Evolutionary conservation across 2,797 vertebrate species (phyloP).

Genomic region (Notamacropus eugenii): DNA sequence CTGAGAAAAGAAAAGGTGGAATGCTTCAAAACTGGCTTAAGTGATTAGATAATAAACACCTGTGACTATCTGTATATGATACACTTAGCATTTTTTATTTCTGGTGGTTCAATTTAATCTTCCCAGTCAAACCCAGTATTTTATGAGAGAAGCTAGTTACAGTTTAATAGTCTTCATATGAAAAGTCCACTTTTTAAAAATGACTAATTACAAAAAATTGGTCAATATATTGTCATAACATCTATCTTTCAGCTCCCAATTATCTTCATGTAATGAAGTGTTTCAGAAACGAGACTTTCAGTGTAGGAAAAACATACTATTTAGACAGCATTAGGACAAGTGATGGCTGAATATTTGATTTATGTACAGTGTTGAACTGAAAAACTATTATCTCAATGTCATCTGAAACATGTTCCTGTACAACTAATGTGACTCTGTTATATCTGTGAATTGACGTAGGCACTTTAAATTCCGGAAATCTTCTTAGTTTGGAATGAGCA

Average conservation of each 20-base stretch:
- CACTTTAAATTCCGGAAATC: slow-evolving; percentile 43
- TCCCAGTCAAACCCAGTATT: slow-evolving; percentile 36
- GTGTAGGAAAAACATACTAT: not conserved
- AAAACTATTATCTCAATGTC: not conserved
- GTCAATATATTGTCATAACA: slow-evolving; percentile 38
- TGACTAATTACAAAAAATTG: slow-evolving; percentile 6
- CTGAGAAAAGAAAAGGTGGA: not conserved
- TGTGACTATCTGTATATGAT: not conserved
- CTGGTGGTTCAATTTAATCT: slow-evolving; percentile 7
- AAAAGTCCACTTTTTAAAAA: slow-evolving; percentile 49
- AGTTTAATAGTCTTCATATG: not conserved
- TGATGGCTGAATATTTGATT: not conserved
- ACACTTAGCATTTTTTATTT: not conserved
- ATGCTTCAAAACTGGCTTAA: not conserved
- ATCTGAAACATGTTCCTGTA: slow-evolving; percentile 27
- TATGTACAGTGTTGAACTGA: not conserved
- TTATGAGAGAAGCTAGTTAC: not conserved
- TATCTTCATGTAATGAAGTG: slow-evolving; percentile 6
- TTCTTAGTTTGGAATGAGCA: slow-evolving; percentile 45
- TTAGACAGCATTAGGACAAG: slow-evolving; percentile 7
- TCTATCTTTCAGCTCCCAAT: not conserved
- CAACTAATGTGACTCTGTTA: not conserved
- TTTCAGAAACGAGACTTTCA: slow-evolving; percentile 1
- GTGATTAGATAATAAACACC: not conserved
- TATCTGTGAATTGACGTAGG: not conserved